Evolutionary conservation across 2,797 vertebrate genomes (phyloP).

Genomic region (Garrulus glandarius): DNA sequence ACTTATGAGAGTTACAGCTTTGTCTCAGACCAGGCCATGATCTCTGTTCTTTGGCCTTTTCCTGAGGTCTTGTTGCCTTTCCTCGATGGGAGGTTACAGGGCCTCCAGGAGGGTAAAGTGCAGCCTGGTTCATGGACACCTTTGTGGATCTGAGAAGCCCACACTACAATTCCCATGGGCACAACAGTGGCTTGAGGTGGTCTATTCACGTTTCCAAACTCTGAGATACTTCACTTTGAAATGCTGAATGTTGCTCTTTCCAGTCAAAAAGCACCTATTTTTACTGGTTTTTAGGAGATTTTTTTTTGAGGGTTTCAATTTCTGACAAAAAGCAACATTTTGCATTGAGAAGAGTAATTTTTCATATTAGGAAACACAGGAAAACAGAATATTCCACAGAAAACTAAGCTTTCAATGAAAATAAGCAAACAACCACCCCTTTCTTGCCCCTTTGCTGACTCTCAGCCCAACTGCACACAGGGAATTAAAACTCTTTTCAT

Average conservation of each 20-base stretch:
- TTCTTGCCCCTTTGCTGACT: background rate
- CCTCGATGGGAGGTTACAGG: rapidly evolving
- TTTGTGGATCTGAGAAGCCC: background rate
- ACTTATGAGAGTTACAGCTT: background rate
- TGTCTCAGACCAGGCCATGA: background rate
- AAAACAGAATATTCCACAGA: background rate
- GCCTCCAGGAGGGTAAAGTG: background rate
- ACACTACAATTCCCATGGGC: background rate
- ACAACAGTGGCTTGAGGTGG: background rate
- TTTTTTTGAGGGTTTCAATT: background rate
- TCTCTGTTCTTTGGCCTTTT: background rate
- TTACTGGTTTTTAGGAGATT: background rate
- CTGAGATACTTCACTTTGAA: background rate
- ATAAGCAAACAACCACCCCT: background rate
- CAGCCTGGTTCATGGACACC: background rate
- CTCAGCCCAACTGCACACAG: rapidly evolving
- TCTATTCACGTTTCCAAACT: background rate
- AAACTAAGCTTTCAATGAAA: background rate
- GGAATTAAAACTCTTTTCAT: background rate
- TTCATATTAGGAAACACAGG: background rate
- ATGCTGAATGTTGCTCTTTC: background rate
- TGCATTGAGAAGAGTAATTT: background rate
- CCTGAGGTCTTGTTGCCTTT: rapidly evolving
- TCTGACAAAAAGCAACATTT: background rate
- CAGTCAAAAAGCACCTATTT: background rate